A percentile compares a stretch with the other conserved stretches of the same genome.
These are phyloP conservation scores for Sylvia borin DNA, from an alignment of 2,797 vertebrate species.

Conservation along the genomic window DNA sequence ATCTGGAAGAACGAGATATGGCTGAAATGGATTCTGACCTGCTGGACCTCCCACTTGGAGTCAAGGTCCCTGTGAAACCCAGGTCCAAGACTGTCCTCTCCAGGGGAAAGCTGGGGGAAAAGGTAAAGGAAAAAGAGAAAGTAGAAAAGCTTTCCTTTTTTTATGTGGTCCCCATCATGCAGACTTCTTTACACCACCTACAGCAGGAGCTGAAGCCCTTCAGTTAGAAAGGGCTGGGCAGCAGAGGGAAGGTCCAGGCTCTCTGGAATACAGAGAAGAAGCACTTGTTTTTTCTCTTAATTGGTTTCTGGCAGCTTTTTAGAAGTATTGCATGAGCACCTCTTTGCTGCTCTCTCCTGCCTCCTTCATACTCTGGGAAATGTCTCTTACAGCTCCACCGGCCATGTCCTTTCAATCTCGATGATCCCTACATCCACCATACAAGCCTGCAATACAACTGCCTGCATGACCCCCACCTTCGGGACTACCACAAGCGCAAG, in stretches of 20 bases:
- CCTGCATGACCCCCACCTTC: neutral
- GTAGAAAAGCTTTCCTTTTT: neutral
- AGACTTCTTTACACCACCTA: neutral
- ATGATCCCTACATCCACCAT: neutral
- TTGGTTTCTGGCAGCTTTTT: neutral
- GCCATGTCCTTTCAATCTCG: neutral
- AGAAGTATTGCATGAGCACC: fast-evolving
- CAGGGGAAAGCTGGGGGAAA: neutral
- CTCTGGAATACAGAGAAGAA: neutral
- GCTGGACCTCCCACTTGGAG: neutral
- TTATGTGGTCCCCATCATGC: neutral
- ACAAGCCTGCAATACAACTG: neutral
- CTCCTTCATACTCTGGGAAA: neutral
- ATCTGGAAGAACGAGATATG: too few relatives aligned
- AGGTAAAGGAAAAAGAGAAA: neutral
- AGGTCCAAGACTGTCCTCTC: neutral
- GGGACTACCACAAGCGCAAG: neutral
- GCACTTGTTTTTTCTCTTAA: neutral
- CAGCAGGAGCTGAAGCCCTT: neutral
- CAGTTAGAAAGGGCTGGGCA: neutral
- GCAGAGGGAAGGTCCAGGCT: neutral
- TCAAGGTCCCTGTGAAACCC: neutral
- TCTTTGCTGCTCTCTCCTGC: neutral
- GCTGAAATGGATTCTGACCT: neutral
- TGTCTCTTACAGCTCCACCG: neutral